Evolutionary conservation across 2,113 vertebrate species (phyloP), one percentile per base, ranked within the genome.

Genomic region (Dasyprocta punctata): DNA sequence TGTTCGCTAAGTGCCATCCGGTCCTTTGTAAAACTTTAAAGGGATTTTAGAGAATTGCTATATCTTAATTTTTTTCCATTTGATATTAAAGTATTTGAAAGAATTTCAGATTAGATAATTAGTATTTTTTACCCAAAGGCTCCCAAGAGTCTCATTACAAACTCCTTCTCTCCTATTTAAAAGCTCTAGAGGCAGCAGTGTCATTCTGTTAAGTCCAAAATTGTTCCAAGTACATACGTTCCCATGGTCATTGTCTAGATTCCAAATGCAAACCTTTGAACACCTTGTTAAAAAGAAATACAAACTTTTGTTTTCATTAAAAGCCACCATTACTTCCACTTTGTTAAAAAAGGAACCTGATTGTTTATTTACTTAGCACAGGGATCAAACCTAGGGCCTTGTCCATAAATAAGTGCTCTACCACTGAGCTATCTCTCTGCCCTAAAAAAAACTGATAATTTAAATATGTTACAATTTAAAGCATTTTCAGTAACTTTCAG

Each of bases 391-490:
- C 20, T 41, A 75, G 38, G 41, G 22, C n/a, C 9, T 71, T 24
- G 69, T 41, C 24, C 38, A 24, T 75, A 44, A 41, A 41, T 38
- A 75, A 41, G 71, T 26, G 22, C 38, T 44, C 22, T 41, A 14
- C 41, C 24, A 44, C 4, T 28, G 71, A 75, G 24, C 38, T 75
- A 75, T 2, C 44, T 26, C 24, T 26, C 41, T 11, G 71, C 71
- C 71, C 41, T 75, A 26, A 44, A 38, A 73, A n/a, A 73, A 26
- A 41, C 1, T 44, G 38, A 44, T 44, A 75, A 84, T 84, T 90
- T 90, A 85, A 65, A 63, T 89, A 60, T 95, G 13, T 65, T 89
- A 24, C 73, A 78, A 78, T 71, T 95, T 85, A 80, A 96, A 80
- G 7, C 47, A 90, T 77, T 52, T 73, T 86, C 85, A 83, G 17